Evolutionary conservation across 2,113 vertebrate genomes (phyloP).

Genomic region (Elephantulus edwardii): DNA sequence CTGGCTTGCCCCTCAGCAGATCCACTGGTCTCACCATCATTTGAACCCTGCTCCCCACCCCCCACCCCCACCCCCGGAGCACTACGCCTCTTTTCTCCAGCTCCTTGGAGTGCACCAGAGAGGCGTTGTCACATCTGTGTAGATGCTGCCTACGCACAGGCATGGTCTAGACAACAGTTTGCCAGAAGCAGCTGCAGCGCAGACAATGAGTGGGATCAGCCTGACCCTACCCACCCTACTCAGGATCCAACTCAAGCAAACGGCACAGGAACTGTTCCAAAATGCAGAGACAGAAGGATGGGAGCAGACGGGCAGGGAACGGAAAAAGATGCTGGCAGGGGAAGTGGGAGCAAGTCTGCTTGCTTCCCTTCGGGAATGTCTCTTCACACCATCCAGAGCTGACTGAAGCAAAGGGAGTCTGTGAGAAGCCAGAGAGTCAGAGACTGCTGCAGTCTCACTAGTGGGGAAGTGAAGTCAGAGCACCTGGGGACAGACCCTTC

Average conservation of each 20-base stretch:
- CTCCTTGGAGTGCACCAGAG: slow-evolving; percentile 46
- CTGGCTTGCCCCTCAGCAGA: background rate
- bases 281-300: slow-evolving; percentile 25
- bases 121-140: background rate
- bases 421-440: background rate
- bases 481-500: background rate
- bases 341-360: slow-evolving; percentile 44
- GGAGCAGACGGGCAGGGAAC: slow-evolving; percentile 58
- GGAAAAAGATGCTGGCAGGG: slow-evolving; percentile 15
- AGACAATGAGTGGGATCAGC: slow-evolving; percentile 58
- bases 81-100: background rate
- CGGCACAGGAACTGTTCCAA: slow-evolving; percentile 48
- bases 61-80: background rate
- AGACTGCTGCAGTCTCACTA: background rate
- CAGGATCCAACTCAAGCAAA: slow-evolving; percentile 48
- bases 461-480: background rate
- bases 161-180: slow-evolving; percentile 68
- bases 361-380: slow-evolving; percentile 42
- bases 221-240: slow-evolving; percentile 45
- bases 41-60: background rate
- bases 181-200: slow-evolving; percentile 39
- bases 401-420: background rate
- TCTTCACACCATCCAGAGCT: background rate
- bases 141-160: slow-evolving; percentile 7
- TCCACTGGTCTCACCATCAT: background rate